Evolutionary conservation across 2,888 invertebrate genomes (phyloP), one percentile per base, ranked within the genome.

Genomic region (Zhuqinia jingwanae): DNA sequence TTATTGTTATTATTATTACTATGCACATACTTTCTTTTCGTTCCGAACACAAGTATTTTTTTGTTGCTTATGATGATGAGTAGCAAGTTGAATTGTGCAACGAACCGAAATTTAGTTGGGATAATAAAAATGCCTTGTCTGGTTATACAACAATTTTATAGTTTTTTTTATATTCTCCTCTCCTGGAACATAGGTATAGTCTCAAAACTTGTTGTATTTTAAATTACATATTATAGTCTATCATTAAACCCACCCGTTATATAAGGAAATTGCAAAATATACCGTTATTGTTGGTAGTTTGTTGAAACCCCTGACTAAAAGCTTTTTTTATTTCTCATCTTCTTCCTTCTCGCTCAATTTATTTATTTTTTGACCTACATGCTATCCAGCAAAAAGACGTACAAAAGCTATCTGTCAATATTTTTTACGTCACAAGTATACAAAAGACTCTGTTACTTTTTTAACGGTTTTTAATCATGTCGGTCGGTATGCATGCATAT

Each of bases 321-420:
- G 42, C 30, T 13, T 80, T 27, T 63, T 22, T 45, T 45, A 36
- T 78, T 80, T 80, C 68, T 20, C 53, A 30, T n/a, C 47, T 25
- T 47, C 58, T 60, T 25, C n/a, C 1, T 30, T 20, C 17, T 42
- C 68, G 6, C 27, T 63, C 30, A n/a, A 45, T 22, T 76, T n/a
- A n/a, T n/a, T n/a, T n/a, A n/a, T n/a, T n/a, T 76, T 56, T 76
- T 76, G 76, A 76, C 76, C 70, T 81, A 58, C 73, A n/a, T n/a
- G n/a, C n/a, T n/a, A n/a, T n/a, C n/a, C n/a, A n/a, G n/a, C n/a
- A n/a, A n/a, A n/a, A n/a, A n/a, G n/a, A n/a, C n/a, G n/a, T n/a
- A n/a, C n/a, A n/a, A n/a, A n/a, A n/a, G n/a, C 70, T 73, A 53
- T 36, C 3, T 81, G 81, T 81, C 81, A 73, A 81, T 73, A 81